A percentile compares a stretch with the other conserved stretches of the same genome.
phyloP scores from a whole-genome alignment of 2,113 vertebrate genomes.

The Physeter macrocephalus region DNA sequence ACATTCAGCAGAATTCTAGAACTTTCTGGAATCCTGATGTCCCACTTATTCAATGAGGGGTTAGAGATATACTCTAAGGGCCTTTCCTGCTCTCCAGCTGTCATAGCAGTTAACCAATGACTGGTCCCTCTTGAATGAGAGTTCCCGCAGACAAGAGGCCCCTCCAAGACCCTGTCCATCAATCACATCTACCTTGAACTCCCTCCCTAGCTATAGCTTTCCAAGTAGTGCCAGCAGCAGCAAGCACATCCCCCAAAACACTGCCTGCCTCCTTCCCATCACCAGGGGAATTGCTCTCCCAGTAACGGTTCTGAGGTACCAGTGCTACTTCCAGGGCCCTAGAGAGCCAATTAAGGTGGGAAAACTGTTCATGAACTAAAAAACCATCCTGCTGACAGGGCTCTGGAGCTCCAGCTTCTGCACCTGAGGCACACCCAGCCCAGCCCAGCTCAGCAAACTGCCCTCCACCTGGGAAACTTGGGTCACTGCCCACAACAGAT shows the following conservation, averaged over 20 bases:
- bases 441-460: slow-evolving; percentile 50
- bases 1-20: background rate
- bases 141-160: background rate
- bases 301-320: slow-evolving; percentile 74
- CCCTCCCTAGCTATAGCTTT: background rate
- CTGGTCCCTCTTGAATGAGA: background rate
- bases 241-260: background rate
- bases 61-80: background rate
- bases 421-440: slow-evolving; percentile 60
- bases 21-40: background rate
- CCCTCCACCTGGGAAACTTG: background rate
- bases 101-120: background rate
- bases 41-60: background rate
- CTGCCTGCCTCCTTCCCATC: slow-evolving; percentile 48
- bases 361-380: slow-evolving; percentile 72
- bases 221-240: background rate
- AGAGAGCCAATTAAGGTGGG: slow-evolving; percentile 82
- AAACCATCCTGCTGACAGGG: slow-evolving; percentile 48
- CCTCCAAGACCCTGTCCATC: background rate
- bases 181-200: background rate
- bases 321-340: slow-evolving; percentile 72
- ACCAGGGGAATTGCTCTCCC: slow-evolving; percentile 80
- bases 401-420: slow-evolving; percentile 66
- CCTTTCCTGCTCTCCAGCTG: background rate
- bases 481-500: background rate